Percentiles rank a stretch among this genome's conserved stretches.
Conservation (phyloP, 92 coral and sea anemone genomes). For the Anthopleura xanthogrammica region DNA sequence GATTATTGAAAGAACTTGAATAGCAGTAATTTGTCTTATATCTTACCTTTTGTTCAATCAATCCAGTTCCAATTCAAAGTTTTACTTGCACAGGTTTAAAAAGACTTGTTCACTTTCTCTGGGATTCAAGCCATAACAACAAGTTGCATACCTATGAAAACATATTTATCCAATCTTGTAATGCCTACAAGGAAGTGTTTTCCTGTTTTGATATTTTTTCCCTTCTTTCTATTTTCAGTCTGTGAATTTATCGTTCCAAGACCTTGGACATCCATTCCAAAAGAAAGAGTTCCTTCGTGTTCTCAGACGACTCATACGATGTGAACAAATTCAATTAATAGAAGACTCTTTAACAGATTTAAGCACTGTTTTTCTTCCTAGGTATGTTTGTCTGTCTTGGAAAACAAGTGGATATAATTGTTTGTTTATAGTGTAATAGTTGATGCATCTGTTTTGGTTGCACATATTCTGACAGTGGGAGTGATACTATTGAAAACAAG, state of each 20-base stretch:
- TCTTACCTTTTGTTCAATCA: too few species aligned
- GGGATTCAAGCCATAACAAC: too few species aligned
- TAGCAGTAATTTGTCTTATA: too few species aligned
- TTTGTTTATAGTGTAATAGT: too few species aligned
- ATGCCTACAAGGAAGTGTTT: background rate
- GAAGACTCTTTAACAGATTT: slow-evolving; percentile 88
- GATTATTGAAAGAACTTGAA: too few species aligned
- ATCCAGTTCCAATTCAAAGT: too few species aligned
- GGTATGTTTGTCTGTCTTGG: slow-evolving; percentile 45
- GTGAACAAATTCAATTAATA: slow-evolving; percentile 89
- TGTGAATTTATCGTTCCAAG: slow-evolving; percentile 92
- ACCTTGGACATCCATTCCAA: slow-evolving; percentile 88
- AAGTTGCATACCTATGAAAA: too few species aligned
- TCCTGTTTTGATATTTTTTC: background rate
- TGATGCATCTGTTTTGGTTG: background rate
- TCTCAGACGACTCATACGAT: slow-evolving; percentile 80
- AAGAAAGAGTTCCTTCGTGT: slow-evolving; percentile 86
- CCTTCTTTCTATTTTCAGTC: slow-evolving; percentile 52
- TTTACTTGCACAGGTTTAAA: too few species aligned
- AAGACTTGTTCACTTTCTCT: too few species aligned
- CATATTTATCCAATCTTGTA: background rate
- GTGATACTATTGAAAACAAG: too few species aligned
- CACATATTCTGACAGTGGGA: too few species aligned
- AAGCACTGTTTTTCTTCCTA: slow-evolving; percentile 76
- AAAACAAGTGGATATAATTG: background rate